Base-by-base conservation (phyloP, 2,888 invertebrate genomes). In the Xestia sexstrigata region DNA sequence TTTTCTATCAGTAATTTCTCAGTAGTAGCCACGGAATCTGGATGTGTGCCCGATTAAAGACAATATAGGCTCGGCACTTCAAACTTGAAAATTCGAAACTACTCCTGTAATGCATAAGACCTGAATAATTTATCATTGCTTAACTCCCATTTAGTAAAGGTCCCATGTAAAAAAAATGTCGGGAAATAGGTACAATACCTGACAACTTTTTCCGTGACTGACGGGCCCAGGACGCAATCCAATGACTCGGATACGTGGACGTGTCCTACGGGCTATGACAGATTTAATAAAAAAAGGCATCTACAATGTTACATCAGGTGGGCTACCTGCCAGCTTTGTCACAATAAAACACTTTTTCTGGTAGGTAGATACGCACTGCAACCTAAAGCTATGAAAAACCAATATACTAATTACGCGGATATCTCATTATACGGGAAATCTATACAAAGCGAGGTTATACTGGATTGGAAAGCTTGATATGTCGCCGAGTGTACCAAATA, bases 261-360 rank as follows among this genome's bases (percentile, higher is more conserved):
- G 55, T 76, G 45, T 47, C 26, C n/a, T n/a, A n/a, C 20, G 30
- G 1, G 9, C 15, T 15, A 13, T 15, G n/a, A 15, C 26, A 63
- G 26, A 47, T 79, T 60, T 23, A 15, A 62, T 65, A 42, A 30
- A 9, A 39, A 80, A 71, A 13, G 8, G 4, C 60, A 8, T 58
- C 15, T 35, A 62, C 49, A 20, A 45, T 30, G 39, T 49, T 42
- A 30, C 42, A 35, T 49, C 49, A 49, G 20, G n/a, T 30, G 49
- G 15, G 17, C 30, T 0, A 15, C 15, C 2, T 42, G 13, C n/a
- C 68, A 68, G 6, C 20, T 26, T 6, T 23, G 13, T 45, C 52
- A 45, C 13, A 62, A 62, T 35, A 68, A 67, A 68, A 66, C 23
- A 58, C 26, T 13, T 42, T 8, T n/a, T 49, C n/a, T 63, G 42